These are phyloP conservation scores for Hybos culiciformis DNA, from an alignment of 2,888 invertebrate genomes.

Conservation along the genomic window DNA sequence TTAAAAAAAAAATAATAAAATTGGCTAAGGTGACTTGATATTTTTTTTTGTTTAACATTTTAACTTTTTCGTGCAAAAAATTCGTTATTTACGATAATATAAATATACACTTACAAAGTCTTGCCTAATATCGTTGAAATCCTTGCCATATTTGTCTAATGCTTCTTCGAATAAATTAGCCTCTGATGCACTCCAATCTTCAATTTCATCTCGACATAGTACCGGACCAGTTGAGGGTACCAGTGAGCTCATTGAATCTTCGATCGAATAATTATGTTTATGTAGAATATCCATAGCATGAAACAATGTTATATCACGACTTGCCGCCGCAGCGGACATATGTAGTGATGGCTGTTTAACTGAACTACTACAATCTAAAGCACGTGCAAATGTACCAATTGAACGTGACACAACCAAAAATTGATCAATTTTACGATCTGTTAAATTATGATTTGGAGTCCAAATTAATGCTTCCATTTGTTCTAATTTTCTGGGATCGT, in stretches of 20 bases:
- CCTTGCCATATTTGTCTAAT: constrained; percentile 94
- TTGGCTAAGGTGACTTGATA: no score
- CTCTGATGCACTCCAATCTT: constrained; percentile 99
- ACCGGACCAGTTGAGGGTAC: constrained; percentile 93
- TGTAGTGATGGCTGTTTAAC: constrained; percentile 97
- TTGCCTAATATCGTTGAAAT: constrained; percentile 94
- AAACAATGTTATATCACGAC: constrained; percentile 94
- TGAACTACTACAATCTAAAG: constrained; percentile 95
- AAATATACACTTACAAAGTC: constrained; percentile 69
- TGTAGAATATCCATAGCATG: constrained; percentile 97
- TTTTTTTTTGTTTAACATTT: not conserved
- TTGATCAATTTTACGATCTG: constrained; percentile 96
- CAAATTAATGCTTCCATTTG: constrained; percentile 87
- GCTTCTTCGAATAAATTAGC: constrained; percentile 99
- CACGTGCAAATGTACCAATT: constrained; percentile 96
- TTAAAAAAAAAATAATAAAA: constrained; percentile 3
- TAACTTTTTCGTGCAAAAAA: not conserved
- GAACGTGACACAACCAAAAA: constrained; percentile 89
- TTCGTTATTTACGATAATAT: not conserved
- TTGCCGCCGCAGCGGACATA: constrained; percentile 98
- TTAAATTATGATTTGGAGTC: constrained; percentile 82
- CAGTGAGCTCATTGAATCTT: constrained; percentile 78
- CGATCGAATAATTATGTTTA: constrained; percentile 82
- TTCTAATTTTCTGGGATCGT: constrained; percentile 44
- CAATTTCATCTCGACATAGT: constrained; percentile 97